Percentiles rank a stretch among this genome's conserved stretches.
Conservation (phyloP, 2,113 vertebrate genomes). For the Sinosuthora webbiana region DNA sequence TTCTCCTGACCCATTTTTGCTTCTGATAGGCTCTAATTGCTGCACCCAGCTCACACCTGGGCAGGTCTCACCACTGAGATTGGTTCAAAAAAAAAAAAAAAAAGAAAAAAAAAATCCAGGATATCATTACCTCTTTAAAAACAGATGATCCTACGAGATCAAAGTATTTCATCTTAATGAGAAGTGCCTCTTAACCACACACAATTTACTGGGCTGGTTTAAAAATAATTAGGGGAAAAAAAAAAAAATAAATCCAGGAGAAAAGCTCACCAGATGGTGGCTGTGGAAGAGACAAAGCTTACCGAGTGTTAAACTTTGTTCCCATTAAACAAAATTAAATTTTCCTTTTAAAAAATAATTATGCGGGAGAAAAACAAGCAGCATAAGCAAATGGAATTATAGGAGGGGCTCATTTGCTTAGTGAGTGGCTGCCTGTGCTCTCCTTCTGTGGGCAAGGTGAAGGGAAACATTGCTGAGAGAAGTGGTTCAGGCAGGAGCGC, state of each 20-base stretch:
- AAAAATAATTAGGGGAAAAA: conserved; percentile 12
- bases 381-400: not conserved
- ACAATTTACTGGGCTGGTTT: not conserved
- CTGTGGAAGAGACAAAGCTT: conserved; percentile 2
- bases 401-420: not conserved
- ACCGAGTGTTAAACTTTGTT: conserved; percentile 38
- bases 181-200: conserved; percentile 3
- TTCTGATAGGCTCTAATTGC: not conserved
- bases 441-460: not conserved
- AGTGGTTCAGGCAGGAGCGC: not conserved
- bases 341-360: conserved; percentile 44
- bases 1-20: not conserved
- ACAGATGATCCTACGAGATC: not conserved
- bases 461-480: not conserved
- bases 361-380: conserved; percentile 2
- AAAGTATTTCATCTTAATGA: conserved; percentile 30
- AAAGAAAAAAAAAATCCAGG: too few relatives aligned
- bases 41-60: not conserved
- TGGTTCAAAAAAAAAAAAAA: not conserved
- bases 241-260: not conserved
- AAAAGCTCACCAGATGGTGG: not conserved
- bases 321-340: conserved; percentile 40
- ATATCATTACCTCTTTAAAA: not conserved
- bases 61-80: not conserved
- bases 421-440: not conserved